Conservation (phyloP, 2,113 vertebrate species). For the Thalassoma bifasciatum region DNA sequence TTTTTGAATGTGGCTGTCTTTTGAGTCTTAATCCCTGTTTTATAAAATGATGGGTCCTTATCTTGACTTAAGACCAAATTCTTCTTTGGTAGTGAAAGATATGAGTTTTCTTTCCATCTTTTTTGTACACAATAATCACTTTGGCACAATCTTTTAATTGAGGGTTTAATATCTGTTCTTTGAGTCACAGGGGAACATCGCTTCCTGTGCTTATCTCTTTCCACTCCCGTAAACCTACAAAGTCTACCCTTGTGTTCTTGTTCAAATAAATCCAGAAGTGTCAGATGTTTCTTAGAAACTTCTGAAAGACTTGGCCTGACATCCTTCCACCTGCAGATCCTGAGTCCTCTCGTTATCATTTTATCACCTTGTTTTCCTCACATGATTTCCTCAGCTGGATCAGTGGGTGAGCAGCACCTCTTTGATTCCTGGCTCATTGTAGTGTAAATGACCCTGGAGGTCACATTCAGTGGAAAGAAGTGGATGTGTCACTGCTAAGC, state of each 20-base stretch:
- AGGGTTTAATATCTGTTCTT: neutral
- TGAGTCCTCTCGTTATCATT: conserved; percentile 55
- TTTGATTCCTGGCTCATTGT: conserved; percentile 79
- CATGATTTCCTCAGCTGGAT: conserved; percentile 70
- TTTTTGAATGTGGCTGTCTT: neutral
- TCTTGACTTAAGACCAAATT: too few relatives aligned
- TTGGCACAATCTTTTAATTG: too few relatives aligned
- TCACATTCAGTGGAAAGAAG: conserved; percentile 73
- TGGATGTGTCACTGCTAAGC: conserved; percentile 74
- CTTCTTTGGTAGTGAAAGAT: too few relatives aligned
- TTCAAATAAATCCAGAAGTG: neutral
- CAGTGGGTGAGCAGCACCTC: conserved; percentile 69
- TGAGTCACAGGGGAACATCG: too few relatives aligned
- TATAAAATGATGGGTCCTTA: neutral
- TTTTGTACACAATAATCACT: too few relatives aligned
- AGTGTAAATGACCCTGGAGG: conserved; percentile 67
- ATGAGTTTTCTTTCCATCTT: too few relatives aligned
- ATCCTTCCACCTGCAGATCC: conserved; percentile 68
- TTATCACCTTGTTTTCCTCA: conserved; percentile 67
- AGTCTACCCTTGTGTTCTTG: neutral
- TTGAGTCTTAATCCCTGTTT: neutral
- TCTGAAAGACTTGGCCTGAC: conserved; percentile 14
- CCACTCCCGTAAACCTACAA: neutral
- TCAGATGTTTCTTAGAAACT: conserved; percentile 21
- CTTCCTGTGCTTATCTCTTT: neutral